Evolutionary conservation across 2,113 vertebrate species (phyloP), one percentile per base, ranked within the genome.

Genomic region (Peucedramus taeniatus): DNA sequence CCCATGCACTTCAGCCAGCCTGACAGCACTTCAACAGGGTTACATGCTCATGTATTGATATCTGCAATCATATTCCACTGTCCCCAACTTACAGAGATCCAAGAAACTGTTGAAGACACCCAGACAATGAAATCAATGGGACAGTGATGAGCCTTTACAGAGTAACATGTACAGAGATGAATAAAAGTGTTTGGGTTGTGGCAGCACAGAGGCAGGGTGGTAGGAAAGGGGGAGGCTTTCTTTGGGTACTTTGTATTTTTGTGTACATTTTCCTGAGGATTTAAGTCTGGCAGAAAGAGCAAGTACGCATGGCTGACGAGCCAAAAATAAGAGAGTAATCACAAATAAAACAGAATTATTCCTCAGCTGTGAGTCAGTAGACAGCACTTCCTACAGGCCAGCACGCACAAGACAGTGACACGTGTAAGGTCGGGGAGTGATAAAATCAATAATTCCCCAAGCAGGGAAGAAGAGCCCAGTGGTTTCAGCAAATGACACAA

Each of bases 361-460:
- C 82, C 82, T 96, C 47, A 64, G 64, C 85, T 83, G 85, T 63
- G 85, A 95, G 54, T 71, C 93, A 60, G 90, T 37, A 81, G 90
- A 83, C 68, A 95, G 96, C 93, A 94, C 94, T 96, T 96, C 92
- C 96, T 96, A 93, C 85, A 89, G 93, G 92, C 94, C 96, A 83
- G 93, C 82, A 30, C 1, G 69, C 95, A 93, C 44, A 60, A 89
- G 93, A 78, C 88, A 81, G 92, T 37, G 92, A 93, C 92, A 93
- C 85, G 37, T 71, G 94, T 92, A 93, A 93, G 94, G 96, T 96
- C 69, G 3, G 20, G 22, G 87, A 96, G 90, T 83, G 93, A 94
- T 93, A 86, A 90, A 96, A 97, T 97, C 96, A 94, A 96, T 96
- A 95, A 94, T 53, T 95, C 94, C 93, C 92, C 96, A 84, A 90